Conservation (phyloP, 2,888 invertebrate species). For the Marasmarcha lunaedactyla region DNA sequence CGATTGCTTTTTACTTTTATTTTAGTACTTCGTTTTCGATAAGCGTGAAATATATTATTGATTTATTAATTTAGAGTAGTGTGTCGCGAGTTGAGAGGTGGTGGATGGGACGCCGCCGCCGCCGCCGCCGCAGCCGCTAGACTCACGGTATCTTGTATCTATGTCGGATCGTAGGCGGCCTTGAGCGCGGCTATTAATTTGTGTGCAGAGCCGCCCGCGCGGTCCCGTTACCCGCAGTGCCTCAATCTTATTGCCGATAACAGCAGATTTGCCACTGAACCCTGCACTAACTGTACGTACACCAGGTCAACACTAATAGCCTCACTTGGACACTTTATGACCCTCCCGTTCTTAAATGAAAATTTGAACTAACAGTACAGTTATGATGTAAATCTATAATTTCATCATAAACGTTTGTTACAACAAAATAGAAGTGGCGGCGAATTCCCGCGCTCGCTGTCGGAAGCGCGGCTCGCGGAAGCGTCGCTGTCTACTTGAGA, state of each 20-base stretch:
- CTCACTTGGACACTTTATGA: too few species aligned
- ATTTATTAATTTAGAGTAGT: too few species aligned
- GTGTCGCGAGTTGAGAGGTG: too few species aligned
- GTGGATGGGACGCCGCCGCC: neutral
- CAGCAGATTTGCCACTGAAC: conserved; percentile 26
- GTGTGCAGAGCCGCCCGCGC: conserved; percentile 56
- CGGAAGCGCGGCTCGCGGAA: neutral
- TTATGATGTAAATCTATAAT: neutral
- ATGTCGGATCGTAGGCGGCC: conserved; percentile 67
- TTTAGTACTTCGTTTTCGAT: too few species aligned
- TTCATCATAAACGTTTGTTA: neutral
- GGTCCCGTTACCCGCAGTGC: conserved; percentile 55
- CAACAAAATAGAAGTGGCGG: neutral
- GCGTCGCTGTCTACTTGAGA: conserved; percentile 10
- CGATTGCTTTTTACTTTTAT: too few species aligned
- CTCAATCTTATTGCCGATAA: conserved; percentile 48
- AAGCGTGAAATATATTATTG: too few species aligned
- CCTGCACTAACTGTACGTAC: neutral
- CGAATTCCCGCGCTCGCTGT: neutral
- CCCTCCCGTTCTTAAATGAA: neutral
- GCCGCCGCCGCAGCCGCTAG: conserved; percentile 33
- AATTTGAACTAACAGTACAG: neutral
- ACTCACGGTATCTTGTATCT: conserved; percentile 55
- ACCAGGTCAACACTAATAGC: too few species aligned
- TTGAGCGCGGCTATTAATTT: conserved; percentile 65